Percentiles rank a stretch among this genome's conserved stretches.
These are phyloP conservation scores for Ceramica pisi DNA, from an alignment of 2,888 invertebrate species.

Conservation along the genomic window DNA sequence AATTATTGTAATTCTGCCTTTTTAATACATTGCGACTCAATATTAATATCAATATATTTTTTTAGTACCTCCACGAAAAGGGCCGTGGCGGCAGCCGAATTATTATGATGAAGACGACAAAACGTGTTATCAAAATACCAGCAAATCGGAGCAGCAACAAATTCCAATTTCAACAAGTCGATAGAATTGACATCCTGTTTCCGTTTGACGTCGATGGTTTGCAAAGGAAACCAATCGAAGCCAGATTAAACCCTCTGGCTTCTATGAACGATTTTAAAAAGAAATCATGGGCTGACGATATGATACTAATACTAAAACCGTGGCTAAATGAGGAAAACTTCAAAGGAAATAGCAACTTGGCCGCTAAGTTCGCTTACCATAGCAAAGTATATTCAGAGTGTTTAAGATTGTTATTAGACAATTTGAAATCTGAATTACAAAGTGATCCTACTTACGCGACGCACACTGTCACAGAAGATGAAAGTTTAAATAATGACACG, in stretches of 20 bases:
- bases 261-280: constrained; percentile 81
- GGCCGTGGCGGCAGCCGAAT: constrained; percentile 91
- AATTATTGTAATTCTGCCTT: constrained; percentile 3
- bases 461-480: constrained; percentile 71
- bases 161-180: constrained; percentile 83
- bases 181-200: constrained; percentile 85
- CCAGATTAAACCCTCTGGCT: constrained; percentile 77
- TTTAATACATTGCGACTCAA: neutral
- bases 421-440: constrained; percentile 72
- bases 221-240: constrained; percentile 78
- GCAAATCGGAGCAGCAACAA: constrained; percentile 82
- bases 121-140: constrained; percentile 93
- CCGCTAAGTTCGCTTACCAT: constrained; percentile 85
- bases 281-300: constrained; percentile 84
- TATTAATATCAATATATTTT: constrained; percentile 67
- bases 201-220: constrained; percentile 80
- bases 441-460: constrained; percentile 75
- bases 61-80: constrained; percentile 91
- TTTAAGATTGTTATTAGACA: constrained; percentile 77
- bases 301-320: constrained; percentile 80
- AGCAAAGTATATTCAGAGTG: constrained; percentile 81
- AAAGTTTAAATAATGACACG: constrained; percentile 46
- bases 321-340: constrained; percentile 82
- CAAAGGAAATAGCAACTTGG: constrained; percentile 80
- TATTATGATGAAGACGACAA: constrained; percentile 93